Base-by-base conservation (phyloP, 2,797 vertebrate genomes). In the Sebastes kiyomatsui region DNA sequence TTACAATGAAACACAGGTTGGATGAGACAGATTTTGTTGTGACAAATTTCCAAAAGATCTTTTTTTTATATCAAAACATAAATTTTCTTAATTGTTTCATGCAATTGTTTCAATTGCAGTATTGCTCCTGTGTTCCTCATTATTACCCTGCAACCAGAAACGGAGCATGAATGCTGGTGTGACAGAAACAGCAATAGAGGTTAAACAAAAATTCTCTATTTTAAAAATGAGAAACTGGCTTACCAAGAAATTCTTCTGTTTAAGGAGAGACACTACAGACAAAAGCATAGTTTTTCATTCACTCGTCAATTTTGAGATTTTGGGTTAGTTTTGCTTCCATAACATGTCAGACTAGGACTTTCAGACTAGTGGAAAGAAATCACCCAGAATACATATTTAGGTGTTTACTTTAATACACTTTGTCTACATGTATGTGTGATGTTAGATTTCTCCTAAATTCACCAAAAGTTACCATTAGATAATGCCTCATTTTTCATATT, bases 211-310 rank as follows among this genome's bases (percentile, higher is more conserved):
- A 18, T 22, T 33, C 1, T 28, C 2, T 13, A 35, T 16, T 16
- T 38, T 12, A 27, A 27, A 69, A 33, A 35, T 3, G 0, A 7
- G 28, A 28, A 22, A 25, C 10, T 1, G 22, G 13, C 35, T n/a
- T 12, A 33, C 16, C 5, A 16, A 6, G 1, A 32, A 16, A 4
- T 18, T 5, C 0, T 33, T 33, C 1, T 54, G 2, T 73, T 42
- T 12, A 38, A 56, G 0, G 32, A 0, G 38, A 14, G 0, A 42
- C 5, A 38, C 32, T 33, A 0, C 35, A 38, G 35, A 13, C 35
- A 38, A 38, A 14, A 38, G 12, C 35, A 13, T 35, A 6, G 38
- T 42, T 42, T 42, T 42, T 42, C 12, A 42, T 42, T 13, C 38
- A 42, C 38, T 42, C 13, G 38, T 42, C 38, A 42, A 6, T 14